Conservation (phyloP, 2,888 invertebrate species). For the Sipha maydis region DNA sequence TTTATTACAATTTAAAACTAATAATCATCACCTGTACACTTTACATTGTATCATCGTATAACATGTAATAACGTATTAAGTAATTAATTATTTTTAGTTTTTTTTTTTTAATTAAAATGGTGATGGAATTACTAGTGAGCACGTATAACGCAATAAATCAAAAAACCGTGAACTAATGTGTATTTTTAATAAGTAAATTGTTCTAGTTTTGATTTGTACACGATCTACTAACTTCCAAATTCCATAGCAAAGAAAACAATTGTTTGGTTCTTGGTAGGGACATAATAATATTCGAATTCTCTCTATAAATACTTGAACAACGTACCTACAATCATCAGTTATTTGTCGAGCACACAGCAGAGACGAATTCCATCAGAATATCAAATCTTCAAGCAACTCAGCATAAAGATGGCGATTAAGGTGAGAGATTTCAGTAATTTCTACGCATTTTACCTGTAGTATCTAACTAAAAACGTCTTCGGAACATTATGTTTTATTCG, state of each 20-base stretch:
- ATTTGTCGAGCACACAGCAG: not conserved
- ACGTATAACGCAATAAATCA: constrained; percentile 22
- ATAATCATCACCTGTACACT: not conserved
- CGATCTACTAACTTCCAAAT: constrained; percentile 22
- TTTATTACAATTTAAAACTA: not conserved
- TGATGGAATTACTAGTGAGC: not conserved
- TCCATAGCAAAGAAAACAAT: not conserved
- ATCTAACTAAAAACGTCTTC: no score
- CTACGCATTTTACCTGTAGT: not conserved
- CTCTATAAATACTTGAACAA: constrained; percentile 30
- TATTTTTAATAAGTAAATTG: not conserved
- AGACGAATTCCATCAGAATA: not conserved
- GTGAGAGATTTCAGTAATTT: constrained; percentile 12
- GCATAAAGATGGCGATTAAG: constrained; percentile 30
- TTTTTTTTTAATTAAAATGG: constrained; percentile 18
- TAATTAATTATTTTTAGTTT: not conserved
- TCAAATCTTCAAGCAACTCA: not conserved
- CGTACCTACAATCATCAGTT: constrained; percentile 17
- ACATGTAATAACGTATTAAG: not conserved
- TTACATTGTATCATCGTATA: not conserved
- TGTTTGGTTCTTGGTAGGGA: constrained; percentile 32
- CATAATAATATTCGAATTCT: not conserved
- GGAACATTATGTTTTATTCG: no score
- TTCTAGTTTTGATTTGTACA: constrained; percentile 17
- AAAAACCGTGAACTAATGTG: constrained; percentile 34